phyloP scores from a whole-genome alignment of 2,888 invertebrate species.

The Hylaea fasciaria region DNA sequence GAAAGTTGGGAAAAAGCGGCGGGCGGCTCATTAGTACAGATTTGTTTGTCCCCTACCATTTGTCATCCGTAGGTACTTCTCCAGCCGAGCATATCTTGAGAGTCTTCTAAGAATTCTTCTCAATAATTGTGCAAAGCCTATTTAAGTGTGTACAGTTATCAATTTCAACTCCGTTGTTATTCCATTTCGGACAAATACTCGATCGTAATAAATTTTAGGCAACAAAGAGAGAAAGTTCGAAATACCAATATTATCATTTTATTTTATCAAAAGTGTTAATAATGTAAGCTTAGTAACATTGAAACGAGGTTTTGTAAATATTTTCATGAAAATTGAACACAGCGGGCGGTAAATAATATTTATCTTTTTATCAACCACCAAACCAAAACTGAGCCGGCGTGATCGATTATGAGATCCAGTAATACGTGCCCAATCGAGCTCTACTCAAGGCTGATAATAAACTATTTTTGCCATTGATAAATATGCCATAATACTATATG shows the following conservation, averaged over 20 bases:
- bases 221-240: conserved; percentile 1
- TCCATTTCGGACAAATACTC: not conserved
- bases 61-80: no score
- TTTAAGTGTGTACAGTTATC: no score
- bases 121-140: no score
- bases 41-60: no score
- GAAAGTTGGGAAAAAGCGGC: no score
- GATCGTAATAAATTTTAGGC: not conserved
- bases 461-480: no score
- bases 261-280: conserved; percentile 11
- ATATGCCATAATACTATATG: no score
- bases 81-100: no score
- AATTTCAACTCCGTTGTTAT: not conserved
- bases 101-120: no score
- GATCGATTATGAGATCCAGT: not conserved
- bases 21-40: no score
- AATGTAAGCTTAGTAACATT: not conserved
- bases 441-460: no score
- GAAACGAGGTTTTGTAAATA: conserved; percentile 1
- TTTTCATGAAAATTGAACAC: conserved; percentile 7
- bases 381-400: not conserved
- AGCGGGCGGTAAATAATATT: not conserved
- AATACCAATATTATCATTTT: not conserved
- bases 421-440: no score
- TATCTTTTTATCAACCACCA: not conserved